Evolutionary conservation across 2,113 vertebrate genomes (phyloP), one percentile per base, ranked within the genome.

Genomic region (Platycercus adscitus): DNA sequence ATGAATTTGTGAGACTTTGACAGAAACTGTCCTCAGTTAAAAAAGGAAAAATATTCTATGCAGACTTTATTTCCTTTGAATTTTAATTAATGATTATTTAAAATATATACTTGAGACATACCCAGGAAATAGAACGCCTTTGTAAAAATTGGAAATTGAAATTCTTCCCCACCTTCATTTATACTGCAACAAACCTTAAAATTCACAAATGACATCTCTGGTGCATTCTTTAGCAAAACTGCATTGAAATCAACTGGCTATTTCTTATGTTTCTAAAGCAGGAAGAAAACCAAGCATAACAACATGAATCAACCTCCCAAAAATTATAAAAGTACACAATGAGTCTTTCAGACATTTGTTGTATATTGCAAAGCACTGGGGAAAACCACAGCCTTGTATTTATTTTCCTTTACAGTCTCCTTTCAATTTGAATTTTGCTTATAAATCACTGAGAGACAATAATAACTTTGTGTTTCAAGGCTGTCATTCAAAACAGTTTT

Each of bases 351-450:
- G 37, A 70, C 7, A 60, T 35, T 81, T 41, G 3, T 43, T 60
- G 15, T 41, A 41, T 19, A 47, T 43, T 86, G 50, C 24, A 61
- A 79, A 79, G 24, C 43, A 71, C 41, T 64, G 53, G 25, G 7
- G n/a, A 66, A 93, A 84, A 65, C 0, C 0, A 75, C 5, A 47
- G 1, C 21, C 41, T 44, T 61, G 5, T 5, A 19, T 1, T 3
- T 0, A 23, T 86, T 89, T 50, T 13, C 9, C 6, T 77, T 84
- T 78, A 39, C 20, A 52, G 12, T 56, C 12, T 77, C 24, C 18
- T 39, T 81, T 89, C 6, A 2, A 35, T 83, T 81, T 37, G 46
- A 76, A 17, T 44, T 92, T 68, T 88, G 33, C 17, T 71, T 81
- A 13, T 13, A 69, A 75, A 87, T n/a, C 55, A 55, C 50, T 64